phyloP scores from a whole-genome alignment of 2,888 invertebrate species.

The Slavum lentiscoides region DNA sequence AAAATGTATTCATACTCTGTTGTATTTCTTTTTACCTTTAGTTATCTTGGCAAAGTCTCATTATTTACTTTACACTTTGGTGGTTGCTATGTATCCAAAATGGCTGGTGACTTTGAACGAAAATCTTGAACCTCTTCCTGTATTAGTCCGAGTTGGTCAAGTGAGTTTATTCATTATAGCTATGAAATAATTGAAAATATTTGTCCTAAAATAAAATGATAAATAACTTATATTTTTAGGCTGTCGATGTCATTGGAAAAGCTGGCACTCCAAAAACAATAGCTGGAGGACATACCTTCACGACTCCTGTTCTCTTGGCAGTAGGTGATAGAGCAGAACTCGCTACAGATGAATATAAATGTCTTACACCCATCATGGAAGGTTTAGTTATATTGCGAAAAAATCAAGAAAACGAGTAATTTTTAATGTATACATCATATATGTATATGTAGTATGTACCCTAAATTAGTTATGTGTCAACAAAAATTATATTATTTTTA shows the following conservation, averaged over 20 bases:
- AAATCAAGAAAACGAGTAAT: constrained; percentile 63
- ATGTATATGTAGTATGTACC: neutral
- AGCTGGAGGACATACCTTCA: constrained; percentile 99
- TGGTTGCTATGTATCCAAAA: constrained; percentile 97
- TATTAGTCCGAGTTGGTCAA: constrained; percentile 88
- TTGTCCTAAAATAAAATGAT: neutral
- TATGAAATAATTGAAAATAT: constrained; percentile 3
- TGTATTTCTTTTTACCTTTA: constrained; percentile 59
- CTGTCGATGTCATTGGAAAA: constrained; percentile 98
- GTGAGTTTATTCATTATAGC: constrained; percentile 60
- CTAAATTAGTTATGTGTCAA: constrained; percentile 28
- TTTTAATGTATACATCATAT: neutral
- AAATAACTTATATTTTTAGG: constrained; percentile 63
- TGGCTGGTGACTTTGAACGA: constrained; percentile 98
- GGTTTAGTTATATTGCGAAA: constrained; percentile 98
- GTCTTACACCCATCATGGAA: constrained; percentile 95
- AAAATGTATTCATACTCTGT: neutral
- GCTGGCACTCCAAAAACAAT: constrained; percentile 99
- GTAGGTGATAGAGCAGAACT: constrained; percentile 97
- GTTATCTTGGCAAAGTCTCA: constrained; percentile 92
- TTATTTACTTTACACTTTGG: constrained; percentile 91
- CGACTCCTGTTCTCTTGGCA: constrained; percentile 94
- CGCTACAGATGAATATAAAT: constrained; percentile 95
- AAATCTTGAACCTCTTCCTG: constrained; percentile 87
- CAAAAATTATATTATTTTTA: constrained; percentile 49